Evolutionary conservation across 2,797 vertebrate species (phyloP).

Genomic region (Potorous gilbertii): DNA sequence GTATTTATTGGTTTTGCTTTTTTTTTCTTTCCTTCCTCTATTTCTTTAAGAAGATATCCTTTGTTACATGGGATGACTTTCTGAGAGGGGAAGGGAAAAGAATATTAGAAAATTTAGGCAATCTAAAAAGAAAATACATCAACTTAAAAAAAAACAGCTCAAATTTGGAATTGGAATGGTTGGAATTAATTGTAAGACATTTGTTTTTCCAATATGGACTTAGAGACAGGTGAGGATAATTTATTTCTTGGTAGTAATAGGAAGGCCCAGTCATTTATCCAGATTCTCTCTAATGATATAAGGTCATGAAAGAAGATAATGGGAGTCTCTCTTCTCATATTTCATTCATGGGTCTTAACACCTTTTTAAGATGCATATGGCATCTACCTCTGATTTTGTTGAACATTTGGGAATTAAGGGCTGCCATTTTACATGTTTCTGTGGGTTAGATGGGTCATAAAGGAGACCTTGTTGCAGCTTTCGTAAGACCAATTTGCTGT

Average conservation of each 20-base stretch:
- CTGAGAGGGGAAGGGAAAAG: not conserved
- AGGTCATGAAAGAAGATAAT: not conserved
- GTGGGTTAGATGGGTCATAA: no score
- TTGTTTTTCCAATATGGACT: not conserved
- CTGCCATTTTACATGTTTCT: not conserved
- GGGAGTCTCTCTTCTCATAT: not conserved
- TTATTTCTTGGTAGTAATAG: not conserved
- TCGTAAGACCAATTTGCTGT: no score
- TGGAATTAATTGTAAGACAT: not conserved
- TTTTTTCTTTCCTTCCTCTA: not conserved
- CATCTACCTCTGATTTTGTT: not conserved
- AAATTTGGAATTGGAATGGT: not conserved
- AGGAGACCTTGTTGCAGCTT: no score
- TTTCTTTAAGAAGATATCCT: not conserved
- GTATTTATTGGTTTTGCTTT: no score
- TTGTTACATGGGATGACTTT: not conserved
- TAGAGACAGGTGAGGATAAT: not conserved
- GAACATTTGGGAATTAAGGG: not conserved
- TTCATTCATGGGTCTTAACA: not conserved
- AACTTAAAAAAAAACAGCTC: not conserved
- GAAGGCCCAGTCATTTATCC: not conserved
- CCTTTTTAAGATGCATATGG: not conserved
- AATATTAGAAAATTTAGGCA: not conserved
- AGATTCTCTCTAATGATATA: not conserved
- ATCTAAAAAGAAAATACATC: not conserved